phyloP scores from a whole-genome alignment of 1,140 invertebrate species.

The Solenopsis invicta region DNA sequence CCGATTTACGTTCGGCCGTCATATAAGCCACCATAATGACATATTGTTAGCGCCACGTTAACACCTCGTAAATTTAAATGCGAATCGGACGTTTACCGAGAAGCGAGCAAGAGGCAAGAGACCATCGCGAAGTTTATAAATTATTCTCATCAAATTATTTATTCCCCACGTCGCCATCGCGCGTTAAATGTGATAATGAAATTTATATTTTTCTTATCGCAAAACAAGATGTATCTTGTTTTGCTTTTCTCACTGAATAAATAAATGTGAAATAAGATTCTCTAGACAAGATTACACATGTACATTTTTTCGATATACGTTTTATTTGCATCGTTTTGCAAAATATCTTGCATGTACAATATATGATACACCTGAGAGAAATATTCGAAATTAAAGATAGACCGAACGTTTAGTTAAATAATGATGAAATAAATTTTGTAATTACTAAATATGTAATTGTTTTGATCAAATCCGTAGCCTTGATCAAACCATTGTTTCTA shows the following conservation, averaged over 20 bases:
- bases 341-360: neutral
- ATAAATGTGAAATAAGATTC: neutral
- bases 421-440: too few relatives aligned
- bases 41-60: constrained; percentile 59
- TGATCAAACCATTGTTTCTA: too few relatives aligned
- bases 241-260: neutral
- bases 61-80: constrained; percentile 57
- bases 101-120: constrained; percentile 9
- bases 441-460: too few relatives aligned
- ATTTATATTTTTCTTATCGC: constrained; percentile 21
- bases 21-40: constrained; percentile 35
- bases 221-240: neutral
- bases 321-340: neutral
- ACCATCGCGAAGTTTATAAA: neutral
- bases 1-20: neutral
- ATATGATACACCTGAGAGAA: neutral
- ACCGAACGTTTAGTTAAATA: too few relatives aligned
- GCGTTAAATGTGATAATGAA: constrained; percentile 1
- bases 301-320: neutral
- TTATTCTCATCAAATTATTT: constrained; percentile 2
- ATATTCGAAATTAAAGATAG: too few relatives aligned
- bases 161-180: neutral
- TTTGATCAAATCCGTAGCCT: too few relatives aligned
- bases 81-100: neutral
- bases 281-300: neutral